phyloP scores from a whole-genome alignment of 1,140 invertebrate species.

The Stratiolaelaps scimitus region DNA sequence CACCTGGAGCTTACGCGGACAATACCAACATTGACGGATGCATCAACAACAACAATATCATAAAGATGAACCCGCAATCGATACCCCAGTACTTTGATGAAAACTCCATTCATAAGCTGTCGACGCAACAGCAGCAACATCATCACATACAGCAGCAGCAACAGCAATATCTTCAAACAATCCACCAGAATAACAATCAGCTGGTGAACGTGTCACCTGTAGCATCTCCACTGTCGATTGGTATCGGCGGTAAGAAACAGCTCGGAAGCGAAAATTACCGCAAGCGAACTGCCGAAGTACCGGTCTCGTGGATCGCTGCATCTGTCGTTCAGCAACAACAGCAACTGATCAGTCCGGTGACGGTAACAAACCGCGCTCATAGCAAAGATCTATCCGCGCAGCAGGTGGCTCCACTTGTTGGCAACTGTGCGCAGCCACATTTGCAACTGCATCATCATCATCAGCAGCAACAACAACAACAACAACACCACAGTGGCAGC shows the following conservation, averaged over 20 bases:
- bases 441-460: neutral
- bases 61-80: conserved; percentile 16
- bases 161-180: conserved; percentile 16
- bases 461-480: neutral
- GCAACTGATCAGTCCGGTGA: too few relatives aligned
- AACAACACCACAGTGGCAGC: neutral
- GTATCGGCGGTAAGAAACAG: too few relatives aligned
- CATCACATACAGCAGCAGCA: neutral
- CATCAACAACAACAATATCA: too few relatives aligned
- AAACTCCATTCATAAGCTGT: neutral
- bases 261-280: neutral
- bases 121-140: neutral
- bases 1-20: neutral
- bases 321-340: neutral
- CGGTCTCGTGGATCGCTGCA: neutral
- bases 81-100: conserved; percentile 24
- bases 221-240: too few relatives aligned
- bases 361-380: too few relatives aligned
- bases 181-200: neutral
- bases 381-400: conserved; percentile 6
- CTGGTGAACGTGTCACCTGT: too few relatives aligned
- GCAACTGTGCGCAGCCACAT: neutral
- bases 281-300: conserved; percentile 8
- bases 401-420: neutral
- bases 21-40: neutral